Base-by-base conservation (phyloP, 2,113 vertebrate genomes). In the Microcebus lehilahytsara region DNA sequence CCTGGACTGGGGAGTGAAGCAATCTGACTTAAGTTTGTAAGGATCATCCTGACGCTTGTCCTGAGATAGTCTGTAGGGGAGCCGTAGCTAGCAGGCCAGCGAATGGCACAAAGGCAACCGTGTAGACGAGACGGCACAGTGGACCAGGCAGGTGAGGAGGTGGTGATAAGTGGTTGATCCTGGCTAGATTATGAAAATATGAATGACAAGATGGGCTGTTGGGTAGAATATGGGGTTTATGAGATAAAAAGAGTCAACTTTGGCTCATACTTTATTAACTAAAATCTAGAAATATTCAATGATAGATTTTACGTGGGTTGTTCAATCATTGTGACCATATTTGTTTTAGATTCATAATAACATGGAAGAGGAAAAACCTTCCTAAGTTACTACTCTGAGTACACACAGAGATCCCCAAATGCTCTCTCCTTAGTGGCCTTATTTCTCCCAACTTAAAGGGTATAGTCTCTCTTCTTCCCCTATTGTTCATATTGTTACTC, bases 61-160 rank as follows among this genome's bases (percentile, higher is more conserved):
- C 8, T 30, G 49, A 84, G 80, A 58, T 2, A 49, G 69, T 34
- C 53, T 58, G 7, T 3, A 64, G 42, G 37, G 14, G 14, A 89
- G 30, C 25, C 6, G 34, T 58, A 77, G 51, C 27, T 62, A 32
- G 5, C 6, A 72, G 56, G 22, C 40, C 81, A 74, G 16, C 7
- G 20, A 49, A 40, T 2, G 1, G 17, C 5, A 11, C 30, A 74
- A 9, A 42, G 62, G 19, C 17, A 37, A 32, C 20, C 4, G 0
- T 27, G 27, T 46, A 40, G 34, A 51, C 23, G 56, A 37, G 32
- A 16, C 0, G 0, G 22, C 56, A 11, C 7, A 46, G 58, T 16
- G 64, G 53, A 4, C 22, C 16, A 13, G 40, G 51, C 3, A 40
- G 60, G 51, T 12, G 3, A 40, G 16, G 19, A 46, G 23, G 34